Evolutionary conservation across 2,113 vertebrate species (phyloP), one percentile per base, ranked within the genome.

Genomic region (Syngnathus floridae): DNA sequence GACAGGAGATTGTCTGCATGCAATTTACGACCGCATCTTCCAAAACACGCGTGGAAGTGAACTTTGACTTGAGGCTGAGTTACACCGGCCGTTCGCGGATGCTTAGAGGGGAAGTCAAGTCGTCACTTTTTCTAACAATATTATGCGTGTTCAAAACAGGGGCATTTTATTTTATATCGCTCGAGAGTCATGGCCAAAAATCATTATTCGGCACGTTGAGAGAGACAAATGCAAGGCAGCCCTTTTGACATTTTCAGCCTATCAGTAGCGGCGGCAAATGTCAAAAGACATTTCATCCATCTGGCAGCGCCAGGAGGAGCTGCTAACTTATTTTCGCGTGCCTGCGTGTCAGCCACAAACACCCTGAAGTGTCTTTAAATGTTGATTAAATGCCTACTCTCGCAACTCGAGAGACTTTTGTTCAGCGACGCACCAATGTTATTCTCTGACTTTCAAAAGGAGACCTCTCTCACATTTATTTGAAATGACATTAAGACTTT

Each of bases 181-280:
- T 46, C 6, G 14, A 46, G 14, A 17, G 45, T 16, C 1, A 45
- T 14, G 46, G 5, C 48, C 48, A 10, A 51, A 51, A 21, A 16
- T 46, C 17, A 21, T 51, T 21, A 51, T 51, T n/a, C 9, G 9
- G 19, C n/a, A 21, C 19, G 16, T 10, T 21, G 0, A 51, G 26
- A 4, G 48, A 51, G 83, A 83, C 67, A 82, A 79, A 84, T 81
- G 67, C 38, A 59, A 41, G 5, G 35, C 21, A 61, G 75, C 73
- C 74, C 72, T 84, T 87, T 75, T 80, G 84, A 84, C 81, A 81
- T 81, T 81, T 78, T 37, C 62, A 64, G 16, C 71, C 73, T 58
- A 78, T 85, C 81, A 82, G 76, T 9, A 59, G 75, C 75, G 79
- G 77, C 67, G 64, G 54, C 14, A 49, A 51, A 51, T 51, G 48